phyloP scores from a whole-genome alignment of 2,113 vertebrate species.

The Xenopus laevis region DNA sequence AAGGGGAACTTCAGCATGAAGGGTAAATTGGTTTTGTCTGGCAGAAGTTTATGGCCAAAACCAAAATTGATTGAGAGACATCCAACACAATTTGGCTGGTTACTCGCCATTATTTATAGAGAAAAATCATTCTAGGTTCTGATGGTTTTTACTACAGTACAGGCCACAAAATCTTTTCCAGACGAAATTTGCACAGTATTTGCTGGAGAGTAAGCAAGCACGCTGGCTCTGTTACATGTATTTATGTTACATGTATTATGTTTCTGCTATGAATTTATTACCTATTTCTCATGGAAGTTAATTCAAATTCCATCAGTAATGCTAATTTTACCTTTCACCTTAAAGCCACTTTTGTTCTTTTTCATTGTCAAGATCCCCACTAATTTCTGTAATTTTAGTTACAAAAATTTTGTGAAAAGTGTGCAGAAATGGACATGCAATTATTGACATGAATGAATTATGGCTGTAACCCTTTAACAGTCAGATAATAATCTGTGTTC shows the following conservation, averaged over 20 bases:
- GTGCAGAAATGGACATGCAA: no score
- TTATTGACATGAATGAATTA: no score
- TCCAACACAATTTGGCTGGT: conserved; percentile 29
- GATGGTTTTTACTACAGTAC: conserved; percentile 14
- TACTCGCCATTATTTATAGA: conserved; percentile 31
- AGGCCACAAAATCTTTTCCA: conserved; percentile 26
- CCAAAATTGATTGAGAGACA: conserved; percentile 7
- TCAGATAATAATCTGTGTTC: no score
- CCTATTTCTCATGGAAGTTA: conserved; percentile 5
- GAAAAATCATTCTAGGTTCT: conserved; percentile 17
- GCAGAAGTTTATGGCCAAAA: neutral
- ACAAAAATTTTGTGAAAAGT: no score
- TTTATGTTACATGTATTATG: neutral
- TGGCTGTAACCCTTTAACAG: no score
- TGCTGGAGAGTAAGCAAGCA: conserved; percentile 30
- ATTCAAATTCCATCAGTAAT: neutral
- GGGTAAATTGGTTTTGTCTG: neutral
- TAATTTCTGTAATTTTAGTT: no score
- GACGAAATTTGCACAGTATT: neutral
- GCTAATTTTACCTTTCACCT: no score
- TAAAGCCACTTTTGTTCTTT: no score
- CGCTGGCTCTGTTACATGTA: conserved; percentile 18
- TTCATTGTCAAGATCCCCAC: no score
- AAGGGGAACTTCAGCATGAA: neutral
- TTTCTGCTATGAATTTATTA: conserved; percentile 20